Evolutionary conservation across 1,140 invertebrate species (phyloP).

Genomic region (Brachionus asplanchnoidis): DNA sequence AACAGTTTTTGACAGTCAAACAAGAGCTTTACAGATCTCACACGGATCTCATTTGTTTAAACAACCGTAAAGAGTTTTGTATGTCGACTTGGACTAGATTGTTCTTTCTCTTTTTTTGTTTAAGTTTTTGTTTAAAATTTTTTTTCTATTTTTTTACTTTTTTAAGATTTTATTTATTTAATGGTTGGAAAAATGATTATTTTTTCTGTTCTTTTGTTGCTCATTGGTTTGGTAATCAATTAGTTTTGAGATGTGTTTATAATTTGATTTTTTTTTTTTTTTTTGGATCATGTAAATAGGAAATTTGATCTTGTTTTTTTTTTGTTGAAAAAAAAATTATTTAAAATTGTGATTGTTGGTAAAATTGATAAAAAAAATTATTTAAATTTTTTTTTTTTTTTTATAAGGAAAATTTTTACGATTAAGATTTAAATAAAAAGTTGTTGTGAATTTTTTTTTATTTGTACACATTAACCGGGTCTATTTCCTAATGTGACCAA

Average conservation of each 20-base stretch:
- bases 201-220: background rate
- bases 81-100: background rate
- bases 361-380: background rate
- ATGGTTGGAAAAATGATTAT: background rate
- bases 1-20: conserved; percentile 38
- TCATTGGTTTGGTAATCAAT: background rate
- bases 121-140: background rate
- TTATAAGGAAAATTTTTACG: background rate
- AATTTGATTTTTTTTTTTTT: background rate
- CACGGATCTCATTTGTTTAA: background rate
- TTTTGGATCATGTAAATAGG: background rate
- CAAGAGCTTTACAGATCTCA: background rate
- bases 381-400: background rate
- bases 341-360: background rate
- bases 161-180: background rate
- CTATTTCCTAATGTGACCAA: too few relatives aligned
- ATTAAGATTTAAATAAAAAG: too few relatives aligned
- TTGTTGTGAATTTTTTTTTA: too few relatives aligned
- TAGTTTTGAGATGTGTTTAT: background rate
- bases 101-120: too few relatives aligned
- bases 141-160: background rate
- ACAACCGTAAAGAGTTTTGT: background rate
- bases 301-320: background rate
- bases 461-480: too few relatives aligned
- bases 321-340: background rate